These are phyloP conservation scores for Biston betularia DNA, from an alignment of 2,888 invertebrate species.

Conservation along the genomic window DNA sequence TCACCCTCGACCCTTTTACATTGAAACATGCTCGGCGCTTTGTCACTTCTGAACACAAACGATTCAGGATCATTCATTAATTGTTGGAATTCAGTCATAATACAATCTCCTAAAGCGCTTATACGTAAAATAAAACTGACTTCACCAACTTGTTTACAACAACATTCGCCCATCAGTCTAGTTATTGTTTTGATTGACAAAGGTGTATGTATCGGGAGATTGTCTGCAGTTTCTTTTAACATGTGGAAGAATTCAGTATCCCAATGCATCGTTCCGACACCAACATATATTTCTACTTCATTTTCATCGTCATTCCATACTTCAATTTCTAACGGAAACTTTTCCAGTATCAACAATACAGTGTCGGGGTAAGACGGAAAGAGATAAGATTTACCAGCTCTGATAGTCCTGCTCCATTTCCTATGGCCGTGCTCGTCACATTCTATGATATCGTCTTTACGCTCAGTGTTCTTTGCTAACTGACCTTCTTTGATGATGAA, in stretches of 20 bases:
- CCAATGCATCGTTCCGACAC: slow-evolving; percentile 77
- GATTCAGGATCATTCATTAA: slow-evolving; percentile 69
- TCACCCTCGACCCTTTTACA: slow-evolving; percentile 74
- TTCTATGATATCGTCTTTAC: slow-evolving; percentile 66
- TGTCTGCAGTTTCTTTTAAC: slow-evolving; percentile 73
- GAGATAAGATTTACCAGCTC: slow-evolving; percentile 84
- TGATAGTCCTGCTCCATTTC: slow-evolving; percentile 71
- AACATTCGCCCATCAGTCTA: slow-evolving; percentile 66
- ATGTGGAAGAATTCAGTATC: slow-evolving; percentile 77
- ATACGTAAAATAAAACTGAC: slow-evolving; percentile 79
- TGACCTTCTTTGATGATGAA: slow-evolving; percentile 82
- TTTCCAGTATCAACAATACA: slow-evolving; percentile 72
- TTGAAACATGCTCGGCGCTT: slow-evolving; percentile 77
- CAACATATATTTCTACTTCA: slow-evolving; percentile 74
- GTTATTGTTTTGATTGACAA: slow-evolving; percentile 68
- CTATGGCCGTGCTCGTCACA: slow-evolving; percentile 65
- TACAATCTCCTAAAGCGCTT: slow-evolving; percentile 79
- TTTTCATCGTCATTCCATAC: slow-evolving; percentile 78
- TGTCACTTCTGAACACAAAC: slow-evolving; percentile 78
- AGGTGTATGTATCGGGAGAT: slow-evolving; percentile 66
- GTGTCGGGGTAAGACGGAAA: slow-evolving; percentile 81
- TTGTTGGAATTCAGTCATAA: slow-evolving; percentile 80
- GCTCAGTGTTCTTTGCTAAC: slow-evolving; percentile 61
- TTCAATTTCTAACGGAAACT: slow-evolving; percentile 81
- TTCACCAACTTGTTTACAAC: slow-evolving; percentile 72